Conservation (phyloP, 2,888 invertebrate species). For the Melanostoma mellinum region DNA sequence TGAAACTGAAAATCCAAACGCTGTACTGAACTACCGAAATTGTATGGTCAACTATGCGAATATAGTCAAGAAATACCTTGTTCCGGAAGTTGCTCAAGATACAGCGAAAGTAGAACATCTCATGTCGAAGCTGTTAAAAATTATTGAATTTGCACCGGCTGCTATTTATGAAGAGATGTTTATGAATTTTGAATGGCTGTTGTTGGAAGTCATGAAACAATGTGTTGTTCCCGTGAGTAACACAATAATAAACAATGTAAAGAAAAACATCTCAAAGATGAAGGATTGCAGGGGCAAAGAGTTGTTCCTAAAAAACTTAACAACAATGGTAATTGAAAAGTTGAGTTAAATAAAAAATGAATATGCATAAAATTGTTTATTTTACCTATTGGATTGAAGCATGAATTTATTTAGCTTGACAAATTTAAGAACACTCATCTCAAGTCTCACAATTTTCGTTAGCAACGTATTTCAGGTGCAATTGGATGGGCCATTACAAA, state of each 20-base stretch:
- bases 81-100: conserved; percentile 75
- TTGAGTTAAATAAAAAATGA: conserved; percentile 56
- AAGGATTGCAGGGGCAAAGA: conserved; percentile 76
- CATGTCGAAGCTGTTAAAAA: conserved; percentile 75
- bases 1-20: conserved; percentile 75
- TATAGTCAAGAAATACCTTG: conserved; percentile 75
- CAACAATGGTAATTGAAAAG: conserved; percentile 71
- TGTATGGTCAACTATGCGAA: conserved; percentile 77
- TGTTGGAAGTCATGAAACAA: conserved; percentile 75
- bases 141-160: conserved; percentile 75
- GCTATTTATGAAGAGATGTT: conserved; percentile 77
- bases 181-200: conserved; percentile 75
- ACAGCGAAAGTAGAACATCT: conserved; percentile 75
- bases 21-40: conserved; percentile 76
- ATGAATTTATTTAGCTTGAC: too few species aligned
- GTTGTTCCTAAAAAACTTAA: conserved; percentile 76
- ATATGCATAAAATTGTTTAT: not conserved
- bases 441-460: too few species aligned
- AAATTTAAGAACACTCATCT: too few species aligned
- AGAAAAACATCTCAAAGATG: conserved; percentile 74
- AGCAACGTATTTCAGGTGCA: too few species aligned
- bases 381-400: too few species aligned
- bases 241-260: conserved; percentile 68
- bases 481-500: too few species aligned
- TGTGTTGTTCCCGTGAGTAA: conserved; percentile 73